Conservation (phyloP, 2,113 vertebrate genomes). For the Puntigrus tetrazona region DNA sequence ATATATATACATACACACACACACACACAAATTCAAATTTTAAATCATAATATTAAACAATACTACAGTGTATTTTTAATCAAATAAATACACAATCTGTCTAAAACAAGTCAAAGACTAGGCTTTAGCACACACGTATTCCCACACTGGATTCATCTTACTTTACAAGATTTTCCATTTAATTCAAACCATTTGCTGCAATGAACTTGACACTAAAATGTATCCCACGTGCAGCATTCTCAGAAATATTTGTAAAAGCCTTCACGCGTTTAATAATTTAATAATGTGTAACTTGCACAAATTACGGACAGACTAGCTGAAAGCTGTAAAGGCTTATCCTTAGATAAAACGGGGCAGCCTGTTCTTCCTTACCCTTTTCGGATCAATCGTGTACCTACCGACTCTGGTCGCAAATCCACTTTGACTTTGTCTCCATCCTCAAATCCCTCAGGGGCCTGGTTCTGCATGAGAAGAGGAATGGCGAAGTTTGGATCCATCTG, state of each 20-base stretch:
- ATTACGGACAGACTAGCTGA: not conserved
- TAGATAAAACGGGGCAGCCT: not conserved
- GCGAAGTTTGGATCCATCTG: constrained; percentile 68
- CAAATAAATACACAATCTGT: not conserved
- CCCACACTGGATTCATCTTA: not conserved
- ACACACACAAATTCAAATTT: no score
- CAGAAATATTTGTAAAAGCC: not conserved
- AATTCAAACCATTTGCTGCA: not conserved
- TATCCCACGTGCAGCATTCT: not conserved
- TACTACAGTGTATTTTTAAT: not conserved
- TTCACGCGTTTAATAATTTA: not conserved
- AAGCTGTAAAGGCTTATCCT: not conserved
- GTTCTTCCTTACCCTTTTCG: not conserved
- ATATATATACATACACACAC: no score
- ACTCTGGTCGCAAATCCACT: constrained; percentile 78
- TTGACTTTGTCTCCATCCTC: constrained; percentile 79
- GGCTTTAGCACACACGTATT: not conserved
- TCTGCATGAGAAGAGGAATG: constrained; percentile 87
- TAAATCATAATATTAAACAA: not conserved
- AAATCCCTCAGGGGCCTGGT: constrained; percentile 75
- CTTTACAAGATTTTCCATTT: constrained; percentile 4
- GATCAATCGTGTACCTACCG: constrained; percentile 67
- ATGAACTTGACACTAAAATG: not conserved
- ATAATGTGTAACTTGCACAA: not conserved
- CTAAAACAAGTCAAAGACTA: not conserved